phyloP scores from a whole-genome alignment of 2,888 invertebrate species.

The Pristionchus mayeri region DNA sequence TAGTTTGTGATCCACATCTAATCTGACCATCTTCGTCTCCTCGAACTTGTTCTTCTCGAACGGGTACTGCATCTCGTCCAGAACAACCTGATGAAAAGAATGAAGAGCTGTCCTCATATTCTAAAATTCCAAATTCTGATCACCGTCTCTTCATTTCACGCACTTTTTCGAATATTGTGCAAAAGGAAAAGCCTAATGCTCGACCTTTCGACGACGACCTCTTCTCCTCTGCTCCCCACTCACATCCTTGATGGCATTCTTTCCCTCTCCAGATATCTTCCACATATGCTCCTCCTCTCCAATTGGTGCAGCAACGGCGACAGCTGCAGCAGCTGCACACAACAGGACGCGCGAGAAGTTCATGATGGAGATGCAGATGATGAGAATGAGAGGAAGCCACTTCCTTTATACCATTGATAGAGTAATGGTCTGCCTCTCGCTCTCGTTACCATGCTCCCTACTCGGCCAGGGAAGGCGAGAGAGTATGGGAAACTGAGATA shows the following conservation, averaged over 20 bases:
- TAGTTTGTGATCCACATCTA: neutral
- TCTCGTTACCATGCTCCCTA: too few relatives aligned
- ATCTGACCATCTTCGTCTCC: neutral
- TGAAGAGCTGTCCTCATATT: too few relatives aligned
- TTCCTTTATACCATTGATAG: neutral
- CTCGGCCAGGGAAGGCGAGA: too few relatives aligned
- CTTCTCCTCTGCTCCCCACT: neutral
- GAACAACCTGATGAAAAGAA: neutral
- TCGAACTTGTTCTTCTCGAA: conserved; percentile 29
- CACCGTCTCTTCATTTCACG: too few relatives aligned
- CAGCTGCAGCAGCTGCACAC: conserved; percentile 1
- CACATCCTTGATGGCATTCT: conserved; percentile 39
- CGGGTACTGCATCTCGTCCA: conserved; percentile 4
- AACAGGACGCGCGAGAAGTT: neutral
- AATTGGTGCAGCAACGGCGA: neutral
- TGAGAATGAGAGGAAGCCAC: too few relatives aligned
- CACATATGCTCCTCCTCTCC: conserved; percentile 32
- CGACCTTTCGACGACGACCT: too few relatives aligned
- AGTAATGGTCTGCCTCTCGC: too few relatives aligned
- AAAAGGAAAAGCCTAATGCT: too few relatives aligned
- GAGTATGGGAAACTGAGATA: too few relatives aligned
- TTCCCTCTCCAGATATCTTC: conserved; percentile 9
- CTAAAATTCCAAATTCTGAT: too few relatives aligned
- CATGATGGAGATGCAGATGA: too few relatives aligned
- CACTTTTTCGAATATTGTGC: too few relatives aligned